Conservation (phyloP, 1,140 invertebrate species). For the Protaetia brevitarsis region DNA sequence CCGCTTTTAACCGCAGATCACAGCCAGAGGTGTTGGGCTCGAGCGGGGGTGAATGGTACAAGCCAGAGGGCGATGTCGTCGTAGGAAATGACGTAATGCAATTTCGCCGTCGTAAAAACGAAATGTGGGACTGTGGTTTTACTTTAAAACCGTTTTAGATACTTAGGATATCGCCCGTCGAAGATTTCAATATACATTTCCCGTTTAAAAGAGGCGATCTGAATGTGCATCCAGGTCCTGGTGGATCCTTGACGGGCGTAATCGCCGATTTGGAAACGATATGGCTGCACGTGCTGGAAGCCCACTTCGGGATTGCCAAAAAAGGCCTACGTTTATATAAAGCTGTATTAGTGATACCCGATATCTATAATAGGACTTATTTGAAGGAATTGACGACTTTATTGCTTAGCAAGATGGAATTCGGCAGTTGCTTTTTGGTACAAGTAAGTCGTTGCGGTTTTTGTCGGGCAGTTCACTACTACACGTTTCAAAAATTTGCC, state of each 20-base stretch:
- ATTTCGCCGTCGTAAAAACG: background rate
- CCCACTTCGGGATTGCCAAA: conserved; percentile 71
- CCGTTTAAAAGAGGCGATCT: conserved; percentile 83
- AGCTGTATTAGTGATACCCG: conserved; percentile 85
- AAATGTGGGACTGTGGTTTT: background rate
- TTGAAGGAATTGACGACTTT: conserved; percentile 82
- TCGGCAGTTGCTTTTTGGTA: conserved; percentile 84
- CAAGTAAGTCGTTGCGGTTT: conserved; percentile 75
- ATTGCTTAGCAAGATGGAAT: conserved; percentile 78
- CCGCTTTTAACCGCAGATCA: conserved; percentile 77
- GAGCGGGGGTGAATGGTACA: conserved; percentile 58
- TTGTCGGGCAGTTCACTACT: too few relatives aligned
- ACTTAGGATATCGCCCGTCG: conserved; percentile 68
- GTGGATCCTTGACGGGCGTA: conserved; percentile 80
- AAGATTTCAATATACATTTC: conserved; percentile 83
- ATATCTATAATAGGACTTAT: conserved; percentile 86
- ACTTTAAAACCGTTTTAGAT: conserved; percentile 49
- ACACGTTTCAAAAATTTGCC: too few relatives aligned
- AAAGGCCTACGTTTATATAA: conserved; percentile 79
- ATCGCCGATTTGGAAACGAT: conserved; percentile 83
- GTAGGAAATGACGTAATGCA: conserved; percentile 60
- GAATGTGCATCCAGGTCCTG: conserved; percentile 77
- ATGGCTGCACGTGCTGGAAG: conserved; percentile 77
- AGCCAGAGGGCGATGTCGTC: conserved; percentile 60
- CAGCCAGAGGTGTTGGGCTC: conserved; percentile 61